Evolutionary conservation across 2,797 vertebrate genomes (phyloP).

Genomic region (Eptatretus atami): DNA sequence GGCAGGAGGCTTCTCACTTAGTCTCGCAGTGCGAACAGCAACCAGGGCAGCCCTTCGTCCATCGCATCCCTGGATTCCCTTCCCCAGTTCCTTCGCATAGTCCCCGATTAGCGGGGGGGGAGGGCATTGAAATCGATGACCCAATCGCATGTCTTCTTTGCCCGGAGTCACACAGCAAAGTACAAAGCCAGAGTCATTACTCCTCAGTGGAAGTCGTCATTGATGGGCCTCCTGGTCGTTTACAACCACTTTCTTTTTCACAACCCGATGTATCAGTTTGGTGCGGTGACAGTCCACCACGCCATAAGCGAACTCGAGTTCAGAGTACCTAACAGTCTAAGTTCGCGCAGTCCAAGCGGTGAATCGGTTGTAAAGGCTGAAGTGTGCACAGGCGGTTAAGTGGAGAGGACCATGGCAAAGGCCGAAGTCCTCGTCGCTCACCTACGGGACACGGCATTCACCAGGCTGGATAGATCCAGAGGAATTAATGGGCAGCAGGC

Average conservation of each 20-base stretch:
- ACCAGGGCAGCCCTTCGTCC: conserved; percentile 24
- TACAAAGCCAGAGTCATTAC: neutral
- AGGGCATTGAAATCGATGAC: neutral
- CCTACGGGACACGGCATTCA: too few species aligned
- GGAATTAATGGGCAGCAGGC: neutral
- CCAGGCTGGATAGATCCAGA: neutral
- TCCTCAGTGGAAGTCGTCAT: conserved; percentile 2
- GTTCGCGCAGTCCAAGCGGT: conserved; percentile 91
- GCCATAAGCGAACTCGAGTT: conserved; percentile 61
- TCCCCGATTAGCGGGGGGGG: neutral
- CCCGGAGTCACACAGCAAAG: neutral
- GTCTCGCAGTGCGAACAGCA: conserved; percentile 33
- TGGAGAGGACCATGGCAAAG: conserved; percentile 15
- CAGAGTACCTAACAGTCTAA: conserved; percentile 86
- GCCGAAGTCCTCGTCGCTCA: neutral
- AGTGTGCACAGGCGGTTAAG: conserved; percentile 27
- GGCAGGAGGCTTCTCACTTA: conserved; percentile 24
- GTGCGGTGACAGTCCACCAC: conserved; percentile 61
- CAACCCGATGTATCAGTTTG: conserved; percentile 98
- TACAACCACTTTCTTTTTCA: conserved; percentile 88
- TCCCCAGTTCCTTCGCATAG: conserved; percentile 17
- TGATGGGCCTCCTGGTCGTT: conserved; percentile 6
- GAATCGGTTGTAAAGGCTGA: conserved; percentile 31
- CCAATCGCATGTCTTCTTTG: neutral
- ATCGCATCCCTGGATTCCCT: conserved; percentile 40